A percentile compares a stretch with the other conserved stretches of the same genome.
phyloP scores from a whole-genome alignment of 2,888 invertebrate genomes.

The Eilema caniola region DNA sequence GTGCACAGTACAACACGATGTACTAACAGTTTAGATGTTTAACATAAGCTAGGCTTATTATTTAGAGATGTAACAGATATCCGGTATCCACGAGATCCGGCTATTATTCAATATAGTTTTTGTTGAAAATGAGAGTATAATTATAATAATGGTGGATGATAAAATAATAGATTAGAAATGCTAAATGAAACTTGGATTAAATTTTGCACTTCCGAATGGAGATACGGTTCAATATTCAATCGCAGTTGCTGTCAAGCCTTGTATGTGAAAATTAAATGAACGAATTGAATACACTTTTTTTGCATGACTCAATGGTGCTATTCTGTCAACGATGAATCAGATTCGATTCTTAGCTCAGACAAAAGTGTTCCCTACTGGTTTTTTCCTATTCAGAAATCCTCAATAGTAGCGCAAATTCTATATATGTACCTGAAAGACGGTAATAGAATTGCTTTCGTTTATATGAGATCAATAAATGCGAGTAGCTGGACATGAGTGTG shows the following conservation, averaged over 20 bases:
- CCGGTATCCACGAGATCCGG: background rate
- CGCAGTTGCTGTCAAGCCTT: background rate
- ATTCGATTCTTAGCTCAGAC: background rate
- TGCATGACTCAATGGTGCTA: too few relatives aligned
- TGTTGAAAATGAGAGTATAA: background rate
- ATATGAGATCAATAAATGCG: background rate
- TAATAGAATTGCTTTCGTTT: background rate
- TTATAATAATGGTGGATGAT: background rate
- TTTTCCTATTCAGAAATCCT: too few relatives aligned
- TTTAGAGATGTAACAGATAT: constrained; percentile 4
- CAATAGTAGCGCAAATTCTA: background rate
- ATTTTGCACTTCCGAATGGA: background rate
- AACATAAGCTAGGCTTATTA: background rate
- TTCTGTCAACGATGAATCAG: background rate
- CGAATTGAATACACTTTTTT: too few relatives aligned
- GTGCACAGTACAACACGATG: background rate
- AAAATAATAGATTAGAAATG: background rate
- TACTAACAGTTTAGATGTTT: background rate
- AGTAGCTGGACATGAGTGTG: background rate
- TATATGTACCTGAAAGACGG: background rate
- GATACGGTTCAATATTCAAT: background rate
- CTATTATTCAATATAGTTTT: background rate
- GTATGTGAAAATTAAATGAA: too few relatives aligned
- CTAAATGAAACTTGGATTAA: background rate
- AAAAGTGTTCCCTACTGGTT: background rate